Evolutionary conservation across 2,113 vertebrate species (phyloP).

Genomic region (Peucedramus taeniatus): DNA sequence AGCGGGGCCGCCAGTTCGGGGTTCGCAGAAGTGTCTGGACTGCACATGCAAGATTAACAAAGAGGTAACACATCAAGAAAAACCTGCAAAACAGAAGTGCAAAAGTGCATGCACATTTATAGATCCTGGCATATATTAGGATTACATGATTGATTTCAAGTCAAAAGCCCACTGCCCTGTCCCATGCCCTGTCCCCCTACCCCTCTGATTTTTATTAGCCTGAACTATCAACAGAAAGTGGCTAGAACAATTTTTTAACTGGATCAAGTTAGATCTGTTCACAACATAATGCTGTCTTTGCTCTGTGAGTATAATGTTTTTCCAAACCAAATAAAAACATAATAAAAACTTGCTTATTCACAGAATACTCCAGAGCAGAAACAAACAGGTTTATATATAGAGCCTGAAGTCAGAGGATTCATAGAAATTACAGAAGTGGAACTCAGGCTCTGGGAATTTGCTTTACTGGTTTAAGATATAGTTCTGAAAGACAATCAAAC

Average conservation of each 20-base stretch:
- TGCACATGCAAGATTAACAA: slow-evolving; percentile 96
- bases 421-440: neutral
- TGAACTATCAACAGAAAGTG: neutral
- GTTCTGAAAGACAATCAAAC: neutral
- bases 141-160: slow-evolving; percentile 77
- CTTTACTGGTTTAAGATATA: neutral
- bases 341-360: neutral
- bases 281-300: neutral
- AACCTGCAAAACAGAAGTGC: slow-evolving; percentile 78
- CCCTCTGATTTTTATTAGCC: neutral
- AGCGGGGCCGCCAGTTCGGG: slow-evolving; percentile 95
- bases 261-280: neutral
- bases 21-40: slow-evolving; percentile 94
- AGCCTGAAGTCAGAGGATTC: neutral
- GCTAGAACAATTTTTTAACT: neutral
- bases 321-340: neutral
- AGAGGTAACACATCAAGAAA: slow-evolving; percentile 99
- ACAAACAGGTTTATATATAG: neutral
- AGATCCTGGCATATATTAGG: neutral
- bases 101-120: neutral
- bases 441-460: neutral
- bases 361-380: neutral
- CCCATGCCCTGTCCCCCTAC: neutral
- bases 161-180: neutral
- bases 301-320: neutral